Evolutionary conservation across 2,888 invertebrate genomes (phyloP), one percentile per base, ranked within the genome.

Genomic region (Parthenolecanium corni): DNA sequence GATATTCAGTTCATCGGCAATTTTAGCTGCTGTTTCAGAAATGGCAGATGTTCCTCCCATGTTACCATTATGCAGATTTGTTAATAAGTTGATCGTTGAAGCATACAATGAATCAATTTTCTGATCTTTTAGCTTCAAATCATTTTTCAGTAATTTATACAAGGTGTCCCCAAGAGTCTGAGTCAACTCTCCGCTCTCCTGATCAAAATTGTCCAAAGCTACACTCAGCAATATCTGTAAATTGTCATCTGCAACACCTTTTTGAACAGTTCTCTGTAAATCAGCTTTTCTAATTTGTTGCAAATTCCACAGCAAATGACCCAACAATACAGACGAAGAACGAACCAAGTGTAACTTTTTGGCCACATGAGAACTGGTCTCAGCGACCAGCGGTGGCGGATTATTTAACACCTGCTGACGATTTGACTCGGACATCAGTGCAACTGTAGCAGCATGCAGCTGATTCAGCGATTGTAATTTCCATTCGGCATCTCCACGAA

Each of bases 251-350:
- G n/a, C 16, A 11, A 44, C 18, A n/a, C 20, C n/a, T 9, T 20
- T 20, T 16, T 20, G 16, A 44, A 18, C 46, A 20, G n/a, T 44
- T 44, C 20, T 82, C 66, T 79, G 21, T 12, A 49, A 11, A 23
- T 23, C 23, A 21, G 49, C 5, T 21, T 49, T 20, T 49, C 21
- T 49, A 2, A 49, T 49, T 21, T 49, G 21, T 14, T 49, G 49
- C 23, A 49, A 49, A 49, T 49, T 49, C 3, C 74, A 73, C 21
- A 49, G 21, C 21, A 49, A 21, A 49, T 23, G 20, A 21, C 49
- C 21, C 23, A 49, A 21, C 23, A 21, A 21, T 21, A 49, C 14
- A 11, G 21, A 23, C 20, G 18, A 14, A 1, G 49, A 14, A 20
- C 20, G 18, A 12, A 21, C 21, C 2, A 49, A 18, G 21, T 49